Conservation (phyloP, 53 echinoderm and acorn worm genomes). For the Astropecten irregularis region DNA sequence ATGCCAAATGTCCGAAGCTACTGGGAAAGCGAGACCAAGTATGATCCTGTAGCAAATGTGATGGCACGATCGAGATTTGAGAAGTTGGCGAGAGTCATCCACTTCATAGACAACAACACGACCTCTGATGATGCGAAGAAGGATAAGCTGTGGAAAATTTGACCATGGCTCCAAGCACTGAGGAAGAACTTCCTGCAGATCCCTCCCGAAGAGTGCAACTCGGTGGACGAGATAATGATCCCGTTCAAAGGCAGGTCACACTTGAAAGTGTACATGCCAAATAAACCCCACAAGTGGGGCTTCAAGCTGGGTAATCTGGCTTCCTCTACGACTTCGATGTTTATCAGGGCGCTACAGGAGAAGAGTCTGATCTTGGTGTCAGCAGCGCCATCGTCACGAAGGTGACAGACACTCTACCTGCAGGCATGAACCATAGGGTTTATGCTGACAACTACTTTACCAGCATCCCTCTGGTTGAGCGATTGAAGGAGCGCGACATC, state of each 20-base stretch:
- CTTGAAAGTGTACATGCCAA: constrained; percentile 41
- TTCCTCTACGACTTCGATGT: constrained; percentile 47
- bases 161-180: constrained; percentile 35
- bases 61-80: constrained; percentile 48
- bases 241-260: constrained; percentile 52
- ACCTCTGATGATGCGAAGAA: constrained; percentile 30
- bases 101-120: constrained; percentile 45
- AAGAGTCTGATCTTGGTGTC: not conserved
- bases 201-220: not conserved
- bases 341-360: constrained; percentile 3
- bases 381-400: not conserved
- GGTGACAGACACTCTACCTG: constrained; percentile 8
- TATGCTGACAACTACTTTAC: constrained; percentile 19
- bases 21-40: constrained; percentile 49
- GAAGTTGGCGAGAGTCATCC: constrained; percentile 10
- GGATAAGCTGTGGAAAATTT: constrained; percentile 53
- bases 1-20: constrained; percentile 52
- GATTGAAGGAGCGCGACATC: not conserved
- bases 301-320: constrained; percentile 41
- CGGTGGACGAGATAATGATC: constrained; percentile 48
- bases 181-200: constrained; percentile 14
- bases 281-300: no score
- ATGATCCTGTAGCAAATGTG: constrained; percentile 28
- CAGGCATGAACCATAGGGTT: not conserved
- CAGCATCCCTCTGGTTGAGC: constrained; percentile 6